A percentile compares a stretch with the other conserved stretches of the same genome.
phyloP scores from a whole-genome alignment of 1,140 invertebrate genomes.

The Tetragonula clypearis region DNA sequence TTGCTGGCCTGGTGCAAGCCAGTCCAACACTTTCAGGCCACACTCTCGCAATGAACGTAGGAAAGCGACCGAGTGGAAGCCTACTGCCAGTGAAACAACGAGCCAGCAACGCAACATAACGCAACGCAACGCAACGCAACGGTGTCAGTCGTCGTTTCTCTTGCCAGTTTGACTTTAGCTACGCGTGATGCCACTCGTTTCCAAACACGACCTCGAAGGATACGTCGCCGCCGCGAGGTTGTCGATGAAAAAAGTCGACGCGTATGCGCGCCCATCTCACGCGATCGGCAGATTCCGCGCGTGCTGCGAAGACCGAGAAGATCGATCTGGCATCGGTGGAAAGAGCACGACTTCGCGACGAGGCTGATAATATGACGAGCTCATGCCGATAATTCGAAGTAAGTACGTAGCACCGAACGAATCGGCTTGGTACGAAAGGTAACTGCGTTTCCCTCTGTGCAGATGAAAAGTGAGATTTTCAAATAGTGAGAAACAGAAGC shows the following conservation, averaged over 20 bases:
- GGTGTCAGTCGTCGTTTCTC: background rate
- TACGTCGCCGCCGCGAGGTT: no score
- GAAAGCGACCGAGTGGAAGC: constrained; percentile 23
- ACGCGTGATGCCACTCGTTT: background rate
- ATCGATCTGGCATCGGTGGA: background rate
- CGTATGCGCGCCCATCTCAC: background rate
- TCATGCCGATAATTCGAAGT: background rate
- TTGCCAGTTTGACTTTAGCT: constrained; percentile 43
- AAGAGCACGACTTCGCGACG: background rate
- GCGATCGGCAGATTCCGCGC: background rate
- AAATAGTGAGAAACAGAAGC: no score
- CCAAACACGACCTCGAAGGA: no score
- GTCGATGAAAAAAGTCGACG: background rate
- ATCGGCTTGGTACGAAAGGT: no score
- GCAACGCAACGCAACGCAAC: background rate
- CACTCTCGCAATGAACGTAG: background rate
- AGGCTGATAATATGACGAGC: background rate
- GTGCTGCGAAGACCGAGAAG: no score
- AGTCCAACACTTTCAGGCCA: background rate
- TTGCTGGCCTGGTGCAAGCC: no score
- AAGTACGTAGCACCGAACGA: background rate
- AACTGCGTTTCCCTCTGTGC: no score
- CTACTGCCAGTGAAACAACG: constrained; percentile 30
- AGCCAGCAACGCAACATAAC: constrained; percentile 2
- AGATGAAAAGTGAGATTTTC: no score